phyloP scores from a whole-genome alignment of 2,888 invertebrate species.

The Minunthozetes semirufus region DNA sequence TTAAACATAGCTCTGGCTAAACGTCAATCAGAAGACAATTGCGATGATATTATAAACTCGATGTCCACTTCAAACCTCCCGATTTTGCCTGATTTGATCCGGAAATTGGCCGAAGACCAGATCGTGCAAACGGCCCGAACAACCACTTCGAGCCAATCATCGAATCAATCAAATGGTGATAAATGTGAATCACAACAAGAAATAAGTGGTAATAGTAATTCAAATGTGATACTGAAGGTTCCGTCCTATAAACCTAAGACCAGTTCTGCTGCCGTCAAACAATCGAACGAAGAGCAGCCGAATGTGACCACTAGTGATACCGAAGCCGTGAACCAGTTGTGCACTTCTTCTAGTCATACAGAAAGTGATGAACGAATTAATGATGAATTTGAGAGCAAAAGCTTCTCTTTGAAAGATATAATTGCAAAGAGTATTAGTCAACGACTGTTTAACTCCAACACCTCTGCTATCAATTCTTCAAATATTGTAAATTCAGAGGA shows the following conservation, averaged over 20 bases:
- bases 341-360: conserved; percentile 43
- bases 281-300: not conserved
- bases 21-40: conserved; percentile 21
- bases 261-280: conserved; percentile 34
- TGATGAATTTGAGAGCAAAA: conserved; percentile 16
- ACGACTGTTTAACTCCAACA: conserved; percentile 51
- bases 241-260: conserved; percentile 73
- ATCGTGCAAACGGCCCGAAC: conserved; percentile 44
- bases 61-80: conserved; percentile 44
- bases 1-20: conserved; percentile 43
- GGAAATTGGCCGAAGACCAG: conserved; percentile 48
- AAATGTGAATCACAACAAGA: conserved; percentile 47
- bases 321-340: conserved; percentile 44
- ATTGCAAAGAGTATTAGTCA: conserved; percentile 87
- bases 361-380: conserved; percentile 28
- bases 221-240: conserved; percentile 74
- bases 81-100: conserved; percentile 48
- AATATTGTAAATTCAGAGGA: conserved; percentile 27
- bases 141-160: not conserved
- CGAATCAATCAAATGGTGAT: conserved; percentile 11
- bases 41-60: conserved; percentile 36
- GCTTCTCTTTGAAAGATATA: conserved; percentile 69
- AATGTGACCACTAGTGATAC: conserved; percentile 36
- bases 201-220: conserved; percentile 52
- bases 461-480: not conserved